Evolutionary conservation across 2,113 vertebrate species (phyloP), one percentile per base, ranked within the genome.

Genomic region (Rhinolophus sinicus): DNA sequence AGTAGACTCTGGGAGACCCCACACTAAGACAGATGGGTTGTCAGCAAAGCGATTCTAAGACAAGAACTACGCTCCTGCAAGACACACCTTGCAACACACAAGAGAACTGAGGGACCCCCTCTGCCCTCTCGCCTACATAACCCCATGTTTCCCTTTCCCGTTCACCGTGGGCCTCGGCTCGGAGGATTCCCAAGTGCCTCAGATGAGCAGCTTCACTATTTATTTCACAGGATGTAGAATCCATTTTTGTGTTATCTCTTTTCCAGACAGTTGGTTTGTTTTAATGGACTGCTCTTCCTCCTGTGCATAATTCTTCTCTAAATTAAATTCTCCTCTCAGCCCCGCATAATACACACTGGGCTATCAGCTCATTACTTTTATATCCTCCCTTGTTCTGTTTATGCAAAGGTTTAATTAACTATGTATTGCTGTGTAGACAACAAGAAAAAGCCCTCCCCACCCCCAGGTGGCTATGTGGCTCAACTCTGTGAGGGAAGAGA

Each of bases 291-390:
- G 98, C 98, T 98, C 97, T 98, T 98, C 98, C 82, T 95, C 93
- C 92, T 98, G 96, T 97, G 98, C 98, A 98, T 99, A 99, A 99
- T 98, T 99, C 98, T 98, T 98, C 98, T 98, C 98, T 98, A 98
- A 99, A 98, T 99, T 98, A 98, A 98, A 98, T 98, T 98, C 98
- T 98, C 98, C 98, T 98, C 98, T 98, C 98, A 98, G 98, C 98
- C 98, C 98, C 96, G 47, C 97, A 98, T 98, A 98, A 98, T 97
- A 98, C 98, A 98, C 98, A 98, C 97, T 26, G 60, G 98, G 98
- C 98, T 98, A 98, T 99, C 98, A 98, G 98, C 98, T 98, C 98
- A 98, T 98, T 98, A 98, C 98, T 98, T 99, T 98, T 98, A 99
- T 98, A 98, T 98, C 96, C 98, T 98, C 98, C 98, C 98, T 98